These are phyloP conservation scores for Actinemys pallida DNA, from an alignment of 2,113 vertebrate species.

Conservation along the genomic window DNA sequence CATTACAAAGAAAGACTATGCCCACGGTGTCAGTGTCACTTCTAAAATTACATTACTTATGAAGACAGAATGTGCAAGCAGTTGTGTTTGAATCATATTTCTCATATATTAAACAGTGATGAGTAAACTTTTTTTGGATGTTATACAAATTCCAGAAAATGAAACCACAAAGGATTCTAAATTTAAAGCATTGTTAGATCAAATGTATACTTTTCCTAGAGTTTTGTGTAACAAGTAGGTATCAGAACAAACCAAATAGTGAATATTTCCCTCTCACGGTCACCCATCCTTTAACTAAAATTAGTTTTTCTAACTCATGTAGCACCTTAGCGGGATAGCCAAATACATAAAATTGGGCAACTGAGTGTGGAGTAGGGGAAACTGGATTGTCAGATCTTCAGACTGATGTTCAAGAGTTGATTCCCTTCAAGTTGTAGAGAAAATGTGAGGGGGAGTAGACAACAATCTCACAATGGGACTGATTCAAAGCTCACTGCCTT, in stretches of 20 bases:
- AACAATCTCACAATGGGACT: background rate
- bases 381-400: background rate
- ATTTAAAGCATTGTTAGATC: constrained; percentile 7
- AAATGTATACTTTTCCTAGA: background rate
- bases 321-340: background rate
- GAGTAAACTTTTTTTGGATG: constrained; percentile 22
- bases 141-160: constrained; percentile 15
- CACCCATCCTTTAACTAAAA: background rate
- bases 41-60: background rate
- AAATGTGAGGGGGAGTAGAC: background rate
- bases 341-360: background rate
- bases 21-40: background rate
- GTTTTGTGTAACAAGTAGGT: constrained; percentile 10
- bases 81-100: constrained; percentile 37
- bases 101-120: constrained; percentile 19
- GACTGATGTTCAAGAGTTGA: background rate
- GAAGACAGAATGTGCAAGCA: constrained; percentile 37
- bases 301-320: background rate
- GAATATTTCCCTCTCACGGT: background rate
- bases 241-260: background rate
- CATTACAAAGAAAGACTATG: background rate
- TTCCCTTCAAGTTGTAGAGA: background rate
- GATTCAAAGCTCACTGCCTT: background rate
- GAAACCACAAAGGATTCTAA: background rate
- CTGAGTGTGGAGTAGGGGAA: background rate